These are phyloP conservation scores for Pheosia tremula DNA, from an alignment of 2,888 invertebrate species.

Conservation along the genomic window DNA sequence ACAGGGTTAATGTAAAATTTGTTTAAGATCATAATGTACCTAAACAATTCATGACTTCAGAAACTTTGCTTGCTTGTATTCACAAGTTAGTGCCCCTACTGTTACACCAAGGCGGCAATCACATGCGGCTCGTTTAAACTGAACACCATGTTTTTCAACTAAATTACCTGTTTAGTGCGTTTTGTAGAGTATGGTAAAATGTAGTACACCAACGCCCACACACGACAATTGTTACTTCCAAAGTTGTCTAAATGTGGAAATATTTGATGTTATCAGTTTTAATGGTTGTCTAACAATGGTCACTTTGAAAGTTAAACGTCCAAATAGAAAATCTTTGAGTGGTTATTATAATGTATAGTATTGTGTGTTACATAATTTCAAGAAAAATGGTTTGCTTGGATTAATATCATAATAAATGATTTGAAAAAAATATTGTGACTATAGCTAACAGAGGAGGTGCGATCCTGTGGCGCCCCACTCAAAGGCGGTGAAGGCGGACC, in stretches of 20 bases:
- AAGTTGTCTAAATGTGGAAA: slow-evolving; percentile 13
- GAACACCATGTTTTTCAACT: slow-evolving; percentile 9
- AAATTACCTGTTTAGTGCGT: slow-evolving; percentile 15
- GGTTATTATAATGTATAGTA: neutral
- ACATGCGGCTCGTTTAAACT: neutral
- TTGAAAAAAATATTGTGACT: no score
- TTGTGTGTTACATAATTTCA: neutral
- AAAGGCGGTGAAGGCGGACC: no score
- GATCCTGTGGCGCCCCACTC: no score
- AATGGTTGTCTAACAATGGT: slow-evolving; percentile 8
- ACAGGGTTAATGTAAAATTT: neutral
- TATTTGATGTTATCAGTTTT: slow-evolving; percentile 16
- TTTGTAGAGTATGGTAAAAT: slow-evolving; percentile 10
- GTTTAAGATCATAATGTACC: neutral
- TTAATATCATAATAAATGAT: no score
- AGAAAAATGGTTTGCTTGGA: neutral
- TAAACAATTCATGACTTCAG: neutral
- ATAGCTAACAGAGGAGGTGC: no score
- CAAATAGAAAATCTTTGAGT: slow-evolving; percentile 4
- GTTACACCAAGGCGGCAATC: neutral
- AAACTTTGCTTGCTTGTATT: neutral
- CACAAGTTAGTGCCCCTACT: neutral
- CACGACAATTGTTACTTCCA: slow-evolving; percentile 18
- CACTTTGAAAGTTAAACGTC: slow-evolving; percentile 9
- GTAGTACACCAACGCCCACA: slow-evolving; percentile 18